A percentile compares a stretch with the other conserved stretches of the same genome.
phyloP scores from a whole-genome alignment of 2,797 vertebrate genomes.

The Lepus oiostolus region DNA sequence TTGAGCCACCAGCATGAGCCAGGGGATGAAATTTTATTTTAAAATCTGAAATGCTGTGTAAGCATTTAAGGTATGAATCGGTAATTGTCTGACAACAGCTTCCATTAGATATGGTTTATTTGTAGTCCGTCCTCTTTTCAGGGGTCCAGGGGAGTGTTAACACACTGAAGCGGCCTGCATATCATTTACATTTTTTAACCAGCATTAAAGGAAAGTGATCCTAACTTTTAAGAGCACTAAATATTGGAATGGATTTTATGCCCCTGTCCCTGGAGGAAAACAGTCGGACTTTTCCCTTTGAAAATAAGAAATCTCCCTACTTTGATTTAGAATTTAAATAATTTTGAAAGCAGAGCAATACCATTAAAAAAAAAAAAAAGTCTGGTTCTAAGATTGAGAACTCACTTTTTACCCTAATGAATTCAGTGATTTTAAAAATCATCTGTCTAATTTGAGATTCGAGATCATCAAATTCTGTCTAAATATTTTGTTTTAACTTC shows the following conservation, averaged over 20 bases:
- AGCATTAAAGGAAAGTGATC: slow-evolving; percentile 39
- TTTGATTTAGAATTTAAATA: slow-evolving; percentile 54
- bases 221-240: slow-evolving; percentile 69
- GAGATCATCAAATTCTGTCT: slow-evolving; percentile 89
- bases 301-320: slow-evolving; percentile 47
- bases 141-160: slow-evolving; percentile 50
- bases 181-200: slow-evolving; percentile 78
- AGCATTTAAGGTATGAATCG: slow-evolving; percentile 72
- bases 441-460: slow-evolving; percentile 86
- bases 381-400: slow-evolving; percentile 61
- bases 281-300: slow-evolving; percentile 16
- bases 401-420: slow-evolving; percentile 39
- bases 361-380: slow-evolving; percentile 33
- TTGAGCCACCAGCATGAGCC: background rate
- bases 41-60: slow-evolving; percentile 84
- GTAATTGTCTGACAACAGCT: slow-evolving; percentile 69
- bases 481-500: slow-evolving; percentile 93
- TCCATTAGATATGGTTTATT: slow-evolving; percentile 80
- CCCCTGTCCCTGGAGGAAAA: slow-evolving; percentile 28
- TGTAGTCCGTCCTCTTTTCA: slow-evolving; percentile 71
- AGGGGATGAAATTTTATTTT: slow-evolving; percentile 78
- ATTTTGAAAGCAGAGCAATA: slow-evolving; percentile 67
- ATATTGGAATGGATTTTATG: slow-evolving; percentile 31
- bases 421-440: slow-evolving; percentile 85
- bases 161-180: slow-evolving; percentile 60